Evolutionary conservation across 2,797 vertebrate genomes (phyloP), one percentile per base, ranked within the genome.

Genomic region (Pseudochaenichthys georgianus): DNA sequence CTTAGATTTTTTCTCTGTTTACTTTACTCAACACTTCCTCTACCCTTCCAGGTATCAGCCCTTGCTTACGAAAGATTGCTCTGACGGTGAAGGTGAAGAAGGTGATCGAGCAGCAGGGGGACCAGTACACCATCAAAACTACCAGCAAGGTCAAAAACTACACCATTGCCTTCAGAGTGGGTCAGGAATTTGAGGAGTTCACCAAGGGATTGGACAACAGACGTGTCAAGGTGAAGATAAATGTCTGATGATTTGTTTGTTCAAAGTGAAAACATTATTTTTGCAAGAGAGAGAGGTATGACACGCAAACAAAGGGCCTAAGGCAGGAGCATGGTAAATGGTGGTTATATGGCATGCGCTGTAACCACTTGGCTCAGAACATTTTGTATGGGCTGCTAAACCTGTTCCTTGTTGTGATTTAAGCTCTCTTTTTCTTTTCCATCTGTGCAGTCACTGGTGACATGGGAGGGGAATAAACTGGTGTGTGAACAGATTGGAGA

Each of bases 181-280:
- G 93, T 55, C 87, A 96, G 64, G 95, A 96, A 77, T 97, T 97
- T 87, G 89, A 95, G 6, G 97, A 98, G 90, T 95, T 95, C 47
- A 97, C 94, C 10, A 91, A 95, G 82, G 96, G 96, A 10, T 74
- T 98, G 86, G 97, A 98, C 86, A 95, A 96, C 81, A 95, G 95
- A 70, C 95, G 94, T 67, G 93, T 96, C 85, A 97, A 95, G 96
- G 97, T 97, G 69, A 85, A 45, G 9, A 61, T 9, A 5, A 42
- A 59, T 5, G 38, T 15, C 42, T n/a, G 51, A 38, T 15, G 15
- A 53, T 4, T 4, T 70, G 4, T 59, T 13, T 69, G 9, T 62
- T 31, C 1, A 58, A 61, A n/a, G 53, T 1, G 6, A 50, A 28
- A 12, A 9, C 34, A 38, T 38, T 38, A 9, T 38, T 7, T 7